These are phyloP conservation scores for Drosophila tani DNA, from an alignment of 1,140 invertebrate species.

Conservation along the genomic window DNA sequence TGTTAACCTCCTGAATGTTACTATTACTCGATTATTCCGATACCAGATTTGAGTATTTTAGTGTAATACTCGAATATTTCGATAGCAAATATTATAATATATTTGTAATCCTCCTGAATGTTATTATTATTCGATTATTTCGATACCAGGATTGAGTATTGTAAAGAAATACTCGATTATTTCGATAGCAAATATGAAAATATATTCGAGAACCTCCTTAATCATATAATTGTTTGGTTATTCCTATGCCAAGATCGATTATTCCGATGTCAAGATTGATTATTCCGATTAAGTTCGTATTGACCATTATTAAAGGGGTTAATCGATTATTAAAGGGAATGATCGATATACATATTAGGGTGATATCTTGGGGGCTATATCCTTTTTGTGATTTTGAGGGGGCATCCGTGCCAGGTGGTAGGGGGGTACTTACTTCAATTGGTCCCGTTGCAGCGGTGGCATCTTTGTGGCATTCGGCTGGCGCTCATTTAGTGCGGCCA, in stretches of 20 bases:
- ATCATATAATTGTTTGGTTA: not conserved
- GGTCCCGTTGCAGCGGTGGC: conserved; percentile 75
- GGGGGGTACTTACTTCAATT: conserved; percentile 65
- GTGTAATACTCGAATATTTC: too few relatives aligned
- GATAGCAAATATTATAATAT: too few relatives aligned
- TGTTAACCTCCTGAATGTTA: too few relatives aligned
- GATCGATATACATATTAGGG: too few relatives aligned
- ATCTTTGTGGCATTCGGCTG: conserved; percentile 69
- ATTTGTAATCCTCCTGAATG: not conserved
- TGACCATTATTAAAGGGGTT: too few relatives aligned
- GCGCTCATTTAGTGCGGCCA: conserved; percentile 60
- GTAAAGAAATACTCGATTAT: not conserved
- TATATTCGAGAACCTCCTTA: not conserved
- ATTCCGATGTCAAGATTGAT: too few relatives aligned
- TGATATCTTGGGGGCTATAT: not conserved
- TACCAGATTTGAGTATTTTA: too few relatives aligned
- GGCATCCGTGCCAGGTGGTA: too few relatives aligned
- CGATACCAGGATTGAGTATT: not conserved
- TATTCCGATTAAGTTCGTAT: too few relatives aligned
- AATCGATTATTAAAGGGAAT: too few relatives aligned
- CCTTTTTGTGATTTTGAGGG: not conserved
- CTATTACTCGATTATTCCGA: too few relatives aligned
- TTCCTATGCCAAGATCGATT: too few relatives aligned
- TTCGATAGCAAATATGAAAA: not conserved
- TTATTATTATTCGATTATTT: not conserved